A percentile compares a stretch with the other conserved stretches of the same genome.
These are phyloP conservation scores for Ctenodactylus gundi DNA, from an alignment of 2,113 vertebrate species.

Conservation along the genomic window DNA sequence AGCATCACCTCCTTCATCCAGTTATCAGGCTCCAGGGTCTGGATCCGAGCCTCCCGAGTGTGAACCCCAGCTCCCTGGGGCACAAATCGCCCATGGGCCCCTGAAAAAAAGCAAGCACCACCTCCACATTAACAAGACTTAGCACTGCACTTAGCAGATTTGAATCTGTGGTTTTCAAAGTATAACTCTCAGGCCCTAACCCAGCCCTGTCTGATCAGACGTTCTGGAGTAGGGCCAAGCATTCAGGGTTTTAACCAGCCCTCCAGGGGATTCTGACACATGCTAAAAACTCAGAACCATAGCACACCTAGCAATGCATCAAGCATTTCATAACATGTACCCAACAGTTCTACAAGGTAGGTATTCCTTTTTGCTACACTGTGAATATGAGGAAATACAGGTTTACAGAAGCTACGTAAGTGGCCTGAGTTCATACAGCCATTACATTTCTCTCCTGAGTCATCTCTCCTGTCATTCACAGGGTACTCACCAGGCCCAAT, in stretches of 20 bases:
- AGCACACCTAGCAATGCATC: background rate
- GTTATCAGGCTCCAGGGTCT: slow-evolving; percentile 90
- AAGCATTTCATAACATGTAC: background rate
- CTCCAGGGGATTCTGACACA: background rate
- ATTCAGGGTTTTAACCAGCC: background rate
- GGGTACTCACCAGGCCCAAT: slow-evolving; percentile 91
- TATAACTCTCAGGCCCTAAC: background rate
- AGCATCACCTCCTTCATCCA: slow-evolving; percentile 93
- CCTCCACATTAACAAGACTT: background rate
- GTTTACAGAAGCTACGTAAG: background rate
- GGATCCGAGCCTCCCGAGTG: slow-evolving; percentile 91
- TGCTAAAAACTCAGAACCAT: background rate
- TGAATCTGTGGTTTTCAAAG: background rate
- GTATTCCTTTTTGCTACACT: background rate
- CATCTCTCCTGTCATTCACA: background rate
- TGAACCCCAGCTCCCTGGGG: slow-evolving; percentile 77
- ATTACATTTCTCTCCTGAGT: slow-evolving; percentile 12
- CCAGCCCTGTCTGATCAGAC: background rate
- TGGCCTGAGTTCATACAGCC: background rate
- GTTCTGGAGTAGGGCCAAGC: background rate
- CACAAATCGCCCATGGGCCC: slow-evolving; percentile 92
- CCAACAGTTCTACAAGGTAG: background rate
- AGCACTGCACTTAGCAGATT: background rate
- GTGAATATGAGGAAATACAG: background rate
- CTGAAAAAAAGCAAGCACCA: slow-evolving; percentile 79